A percentile compares a stretch with the other conserved stretches of the same genome.
These are phyloP conservation scores for Apistogramma diplotaenia DNA, from an alignment of 2,113 vertebrate species.

Conservation along the genomic window DNA sequence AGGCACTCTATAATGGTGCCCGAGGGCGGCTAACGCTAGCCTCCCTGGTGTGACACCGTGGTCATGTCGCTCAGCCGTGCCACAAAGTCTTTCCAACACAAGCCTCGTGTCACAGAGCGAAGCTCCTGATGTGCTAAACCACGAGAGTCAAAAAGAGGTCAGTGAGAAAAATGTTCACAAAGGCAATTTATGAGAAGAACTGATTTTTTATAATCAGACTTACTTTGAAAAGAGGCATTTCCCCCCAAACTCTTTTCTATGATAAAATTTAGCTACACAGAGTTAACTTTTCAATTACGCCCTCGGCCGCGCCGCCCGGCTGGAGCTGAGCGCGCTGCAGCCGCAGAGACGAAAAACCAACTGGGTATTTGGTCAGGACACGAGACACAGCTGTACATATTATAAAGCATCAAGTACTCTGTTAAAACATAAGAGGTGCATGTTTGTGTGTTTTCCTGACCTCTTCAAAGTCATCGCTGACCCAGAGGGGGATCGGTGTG, in stretches of 20 bases:
- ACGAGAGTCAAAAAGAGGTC: constrained; percentile 44
- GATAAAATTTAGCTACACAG: constrained; percentile 19
- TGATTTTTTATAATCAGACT: background rate
- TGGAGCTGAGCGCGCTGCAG: constrained; percentile 1
- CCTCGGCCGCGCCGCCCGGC: constrained; percentile 14
- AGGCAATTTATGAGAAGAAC: constrained; percentile 9
- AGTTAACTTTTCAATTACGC: constrained; percentile 40
- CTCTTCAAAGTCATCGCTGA: constrained; percentile 94
- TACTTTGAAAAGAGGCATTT: background rate
- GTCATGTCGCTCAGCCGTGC: constrained; percentile 20
- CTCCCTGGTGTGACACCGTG: constrained; percentile 30
- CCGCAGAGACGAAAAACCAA: constrained; percentile 14
- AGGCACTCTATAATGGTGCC: constrained; percentile 32
- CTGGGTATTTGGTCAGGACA: constrained; percentile 30
- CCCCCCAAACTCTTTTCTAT: background rate
- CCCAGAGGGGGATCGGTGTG: constrained; percentile 95
- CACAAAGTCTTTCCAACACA: constrained; percentile 8
- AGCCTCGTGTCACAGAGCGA: background rate
- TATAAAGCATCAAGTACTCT: background rate
- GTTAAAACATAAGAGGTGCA: background rate
- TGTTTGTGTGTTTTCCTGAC: constrained; percentile 67
- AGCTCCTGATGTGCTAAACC: constrained; percentile 10
- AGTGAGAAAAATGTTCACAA: background rate
- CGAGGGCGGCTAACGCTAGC: constrained; percentile 28
- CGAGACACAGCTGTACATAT: constrained; percentile 18